A percentile compares a stretch with the other conserved stretches of the same genome.
These are phyloP conservation scores for Salticus scenicus DNA, from an alignment of 2,888 invertebrate species.

Conservation along the genomic window DNA sequence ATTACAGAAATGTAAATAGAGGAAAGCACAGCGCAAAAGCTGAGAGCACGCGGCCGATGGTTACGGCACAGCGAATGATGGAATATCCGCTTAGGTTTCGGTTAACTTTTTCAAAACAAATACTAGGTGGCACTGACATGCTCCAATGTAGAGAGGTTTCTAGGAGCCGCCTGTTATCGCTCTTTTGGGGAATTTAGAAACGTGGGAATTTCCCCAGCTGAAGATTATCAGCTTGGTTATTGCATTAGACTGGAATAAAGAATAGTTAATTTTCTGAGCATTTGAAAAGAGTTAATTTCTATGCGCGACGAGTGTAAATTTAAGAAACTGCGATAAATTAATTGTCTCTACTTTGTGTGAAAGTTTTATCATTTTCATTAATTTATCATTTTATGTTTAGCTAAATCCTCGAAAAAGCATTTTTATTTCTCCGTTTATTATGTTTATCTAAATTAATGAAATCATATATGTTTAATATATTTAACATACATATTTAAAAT, in stretches of 20 bases:
- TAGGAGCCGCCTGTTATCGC: not conserved
- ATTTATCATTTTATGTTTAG: too few relatives aligned
- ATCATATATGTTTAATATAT: too few relatives aligned
- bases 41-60: not conserved
- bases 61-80: not conserved
- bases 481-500: too few relatives aligned
- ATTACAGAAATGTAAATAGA: not conserved
- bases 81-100: slow-evolving; percentile 48
- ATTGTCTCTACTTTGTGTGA: too few relatives aligned
- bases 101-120: slow-evolving; percentile 43
- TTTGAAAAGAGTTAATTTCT: too few relatives aligned
- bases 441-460: too few relatives aligned
- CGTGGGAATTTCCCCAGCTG: not conserved
- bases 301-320: too few relatives aligned
- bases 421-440: too few relatives aligned
- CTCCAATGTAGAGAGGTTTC: not conserved
- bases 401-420: too few relatives aligned
- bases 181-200: not conserved
- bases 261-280: not conserved
- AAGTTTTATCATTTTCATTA: too few relatives aligned
- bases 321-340: too few relatives aligned
- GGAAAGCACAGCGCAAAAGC: not conserved
- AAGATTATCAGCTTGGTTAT: not conserved
- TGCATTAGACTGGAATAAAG: too few relatives aligned
- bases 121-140: slow-evolving; percentile 35